Evolutionary conservation across 2,797 vertebrate genomes (phyloP).

Genomic region (Mallotus villosus): DNA sequence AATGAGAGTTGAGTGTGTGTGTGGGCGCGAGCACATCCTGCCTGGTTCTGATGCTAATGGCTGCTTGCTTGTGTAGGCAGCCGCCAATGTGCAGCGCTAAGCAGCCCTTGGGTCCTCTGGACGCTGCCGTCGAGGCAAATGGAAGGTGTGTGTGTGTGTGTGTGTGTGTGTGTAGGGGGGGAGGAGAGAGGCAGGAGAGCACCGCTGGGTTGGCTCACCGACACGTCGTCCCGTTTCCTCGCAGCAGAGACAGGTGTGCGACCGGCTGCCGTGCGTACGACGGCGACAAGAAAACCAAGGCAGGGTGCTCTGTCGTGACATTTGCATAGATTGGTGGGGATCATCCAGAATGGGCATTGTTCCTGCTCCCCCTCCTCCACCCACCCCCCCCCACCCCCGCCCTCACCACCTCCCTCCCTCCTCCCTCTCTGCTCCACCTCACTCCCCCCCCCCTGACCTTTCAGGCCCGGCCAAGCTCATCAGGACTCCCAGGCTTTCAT

Average conservation of each 20-base stretch:
- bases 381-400: conserved; percentile 20
- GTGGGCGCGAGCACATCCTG: conserved; percentile 57
- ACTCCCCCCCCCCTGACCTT: conserved; percentile 69
- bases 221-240: conserved; percentile 43
- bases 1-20: not conserved
- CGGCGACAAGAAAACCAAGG: conserved; percentile 45
- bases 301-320: conserved; percentile 51
- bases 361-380: too few relatives aligned
- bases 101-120: conserved; percentile 63
- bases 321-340: conserved; percentile 57
- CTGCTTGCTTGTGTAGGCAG: conserved; percentile 68
- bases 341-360: too few relatives aligned
- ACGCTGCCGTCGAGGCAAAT: conserved; percentile 54
- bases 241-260: conserved; percentile 25
- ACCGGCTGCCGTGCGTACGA: conserved; percentile 38
- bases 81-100: conserved; percentile 65
- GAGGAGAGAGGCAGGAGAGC: not conserved
- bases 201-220: conserved; percentile 40
- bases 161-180: conserved; percentile 16
- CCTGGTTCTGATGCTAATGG: conserved; percentile 58
- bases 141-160: conserved; percentile 20
- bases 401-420: too few relatives aligned
- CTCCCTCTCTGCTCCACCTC: too few relatives aligned
- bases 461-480: conserved; percentile 66
- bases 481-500: conserved; percentile 62